phyloP scores from a whole-genome alignment of 2,113 vertebrate genomes.

The Triplophysa tibetana region DNA sequence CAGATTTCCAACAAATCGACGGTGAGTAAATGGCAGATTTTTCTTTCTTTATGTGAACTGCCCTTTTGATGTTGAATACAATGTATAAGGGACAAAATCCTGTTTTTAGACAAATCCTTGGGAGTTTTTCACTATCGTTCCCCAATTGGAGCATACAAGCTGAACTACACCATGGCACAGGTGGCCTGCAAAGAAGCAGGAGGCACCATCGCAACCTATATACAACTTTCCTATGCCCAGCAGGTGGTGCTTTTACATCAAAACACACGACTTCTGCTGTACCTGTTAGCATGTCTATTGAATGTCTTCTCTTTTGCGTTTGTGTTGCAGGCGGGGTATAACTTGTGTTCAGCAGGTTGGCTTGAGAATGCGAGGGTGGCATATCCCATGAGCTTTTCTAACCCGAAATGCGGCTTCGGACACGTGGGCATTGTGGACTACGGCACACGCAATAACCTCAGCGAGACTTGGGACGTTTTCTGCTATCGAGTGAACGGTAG shows the following conservation, averaged over 20 bases:
- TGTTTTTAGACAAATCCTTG: conserved; percentile 74
- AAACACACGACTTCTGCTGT: neutral
- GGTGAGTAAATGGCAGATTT: no score
- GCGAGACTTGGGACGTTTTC: conserved; percentile 89
- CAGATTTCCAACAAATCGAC: no score
- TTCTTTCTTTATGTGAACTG: no score
- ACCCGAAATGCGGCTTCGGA: conserved; percentile 82
- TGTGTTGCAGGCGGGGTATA: conserved; percentile 78
- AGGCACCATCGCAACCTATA: conserved; percentile 80
- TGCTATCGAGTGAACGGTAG: conserved; percentile 91
- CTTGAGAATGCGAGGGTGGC: conserved; percentile 76
- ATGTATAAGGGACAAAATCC: neutral
- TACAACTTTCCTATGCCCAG: conserved; percentile 87
- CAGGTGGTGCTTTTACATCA: conserved; percentile 71
- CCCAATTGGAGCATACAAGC: conserved; percentile 79
- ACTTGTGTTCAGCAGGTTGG: conserved; percentile 89
- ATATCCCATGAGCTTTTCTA: conserved; percentile 87
- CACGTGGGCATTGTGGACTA: conserved; percentile 92
- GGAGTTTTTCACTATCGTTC: conserved; percentile 89
- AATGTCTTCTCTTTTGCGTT: neutral
- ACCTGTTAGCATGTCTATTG: neutral
- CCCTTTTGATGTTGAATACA: no score
- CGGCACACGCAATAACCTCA: conserved; percentile 76
- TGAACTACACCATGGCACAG: conserved; percentile 79
- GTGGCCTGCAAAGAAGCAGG: conserved; percentile 75